Percentiles rank a stretch among this genome's conserved stretches.
Conservation (phyloP, 2,888 invertebrate genomes). For the Chrysopilus asiliformis region DNA sequence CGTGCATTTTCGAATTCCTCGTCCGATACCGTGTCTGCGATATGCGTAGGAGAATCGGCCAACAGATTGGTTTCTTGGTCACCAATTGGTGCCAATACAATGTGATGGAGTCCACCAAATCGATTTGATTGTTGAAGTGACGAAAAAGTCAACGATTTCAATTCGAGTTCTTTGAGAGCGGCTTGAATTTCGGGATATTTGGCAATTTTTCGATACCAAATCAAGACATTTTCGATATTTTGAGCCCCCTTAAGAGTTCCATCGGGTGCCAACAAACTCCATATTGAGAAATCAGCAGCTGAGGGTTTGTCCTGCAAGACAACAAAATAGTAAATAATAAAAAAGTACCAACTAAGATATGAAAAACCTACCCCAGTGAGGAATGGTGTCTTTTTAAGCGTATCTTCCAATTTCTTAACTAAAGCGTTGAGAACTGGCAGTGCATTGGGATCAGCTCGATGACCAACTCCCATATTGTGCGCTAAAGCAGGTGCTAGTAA, state of each 20-base stretch:
- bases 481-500: conserved; percentile 44
- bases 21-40: conserved; percentile 37
- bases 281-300: conserved; percentile 57
- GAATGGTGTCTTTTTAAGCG: conserved; percentile 41
- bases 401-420: conserved; percentile 43
- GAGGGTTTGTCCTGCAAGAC: conserved; percentile 45
- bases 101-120: conserved; percentile 35
- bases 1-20: conserved; percentile 49
- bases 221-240: conserved; percentile 39
- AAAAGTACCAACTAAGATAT: too few relatives aligned
- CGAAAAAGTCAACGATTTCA: conserved; percentile 28
- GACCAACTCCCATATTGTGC: conserved; percentile 38
- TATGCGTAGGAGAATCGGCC: conserved; percentile 34
- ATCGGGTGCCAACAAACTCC: conserved; percentile 58
- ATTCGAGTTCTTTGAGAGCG: conserved; percentile 29
- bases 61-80: conserved; percentile 19
- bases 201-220: conserved; percentile 49
- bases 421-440: conserved; percentile 42
- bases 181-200: conserved; percentile 42
- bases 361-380: conserved; percentile 49
- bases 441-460: conserved; percentile 41
- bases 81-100: conserved; percentile 31
- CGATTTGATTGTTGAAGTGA: conserved; percentile 39
- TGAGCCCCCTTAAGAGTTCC: conserved; percentile 45
- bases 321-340: conserved; percentile 7